Evolutionary conservation across 2,797 vertebrate species (phyloP).

Genomic region (Falco concolor): DNA sequence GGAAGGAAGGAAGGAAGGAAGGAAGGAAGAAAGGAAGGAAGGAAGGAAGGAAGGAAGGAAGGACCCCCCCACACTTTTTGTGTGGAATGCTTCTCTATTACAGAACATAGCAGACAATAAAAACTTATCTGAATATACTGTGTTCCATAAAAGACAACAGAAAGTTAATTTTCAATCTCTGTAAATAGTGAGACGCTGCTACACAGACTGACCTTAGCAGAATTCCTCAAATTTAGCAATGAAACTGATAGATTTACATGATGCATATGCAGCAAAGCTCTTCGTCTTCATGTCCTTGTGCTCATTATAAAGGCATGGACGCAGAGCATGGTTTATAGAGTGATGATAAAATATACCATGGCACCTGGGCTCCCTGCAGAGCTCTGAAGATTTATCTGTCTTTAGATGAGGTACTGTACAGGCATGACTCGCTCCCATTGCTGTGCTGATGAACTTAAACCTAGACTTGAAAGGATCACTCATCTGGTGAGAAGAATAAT

Average conservation of each 20-base stretch:
- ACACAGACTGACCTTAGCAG: conserved; percentile 35
- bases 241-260: conserved; percentile 68
- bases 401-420: conserved; percentile 55
- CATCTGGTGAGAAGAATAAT: conserved; percentile 52
- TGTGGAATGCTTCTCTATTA: neutral
- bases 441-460: conserved; percentile 35
- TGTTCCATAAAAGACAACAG: neutral
- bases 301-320: conserved; percentile 69
- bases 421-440: neutral
- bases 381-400: conserved; percentile 66
- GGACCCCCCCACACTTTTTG: neutral
- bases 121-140: neutral
- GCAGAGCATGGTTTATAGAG: conserved; percentile 60
- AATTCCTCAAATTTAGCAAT: conserved; percentile 61
- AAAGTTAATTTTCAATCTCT: conserved; percentile 5
- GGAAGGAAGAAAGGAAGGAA: too few relatives aligned
- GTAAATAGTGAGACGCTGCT: neutral
- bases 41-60: too few relatives aligned
- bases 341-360: conserved; percentile 67
- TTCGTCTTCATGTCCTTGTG: conserved; percentile 59
- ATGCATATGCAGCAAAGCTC: conserved; percentile 55
- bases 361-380: conserved; percentile 63
- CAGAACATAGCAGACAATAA: neutral
- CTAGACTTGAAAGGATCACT: conserved; percentile 59
- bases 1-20: too few relatives aligned